A percentile compares a stretch with the other conserved stretches of the same genome.
Evolutionary conservation across 2,797 vertebrate species (phyloP).

Genomic region (Remorina albescens): DNA sequence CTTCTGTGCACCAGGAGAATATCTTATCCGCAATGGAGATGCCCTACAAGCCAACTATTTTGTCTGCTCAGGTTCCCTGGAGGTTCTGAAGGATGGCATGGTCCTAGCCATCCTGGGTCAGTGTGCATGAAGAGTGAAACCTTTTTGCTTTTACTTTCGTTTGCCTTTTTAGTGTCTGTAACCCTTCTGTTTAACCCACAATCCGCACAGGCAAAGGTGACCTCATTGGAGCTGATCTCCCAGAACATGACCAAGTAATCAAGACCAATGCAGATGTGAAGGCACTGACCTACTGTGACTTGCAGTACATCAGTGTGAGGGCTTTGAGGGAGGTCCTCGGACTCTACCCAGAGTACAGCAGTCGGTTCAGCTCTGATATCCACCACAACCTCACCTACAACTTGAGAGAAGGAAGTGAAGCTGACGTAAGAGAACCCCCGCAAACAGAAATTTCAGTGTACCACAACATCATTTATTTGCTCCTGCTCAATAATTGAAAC

Average conservation of each 20-base stretch:
- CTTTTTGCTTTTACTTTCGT: background rate
- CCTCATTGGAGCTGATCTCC: constrained; percentile 93
- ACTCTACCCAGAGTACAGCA: constrained; percentile 93
- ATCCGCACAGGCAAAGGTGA: constrained; percentile 92
- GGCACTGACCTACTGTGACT: constrained; percentile 95
- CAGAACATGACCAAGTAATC: constrained; percentile 89
- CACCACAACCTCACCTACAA: constrained; percentile 97
- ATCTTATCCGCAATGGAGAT: constrained; percentile 93
- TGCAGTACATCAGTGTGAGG: constrained; percentile 91
- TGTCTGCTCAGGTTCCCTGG: constrained; percentile 95
- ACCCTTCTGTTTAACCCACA: background rate
- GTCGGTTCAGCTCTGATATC: constrained; percentile 90
- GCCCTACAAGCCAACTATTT: constrained; percentile 95
- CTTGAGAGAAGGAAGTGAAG: constrained; percentile 89
- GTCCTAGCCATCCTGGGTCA: constrained; percentile 96
- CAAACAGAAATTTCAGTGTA: background rate
- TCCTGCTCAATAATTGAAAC: background rate
- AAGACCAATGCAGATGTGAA: constrained; percentile 96
- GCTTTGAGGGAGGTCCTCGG: constrained; percentile 92
- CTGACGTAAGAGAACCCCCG: constrained; percentile 81
- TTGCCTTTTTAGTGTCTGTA: background rate
- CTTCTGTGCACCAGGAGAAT: constrained; percentile 95
- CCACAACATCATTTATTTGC: background rate
- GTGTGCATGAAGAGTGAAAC: constrained; percentile 45
- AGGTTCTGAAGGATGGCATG: constrained; percentile 93